phyloP scores from a whole-genome alignment of 2,797 vertebrate species.

The Rhadinocentrus ornatus region DNA sequence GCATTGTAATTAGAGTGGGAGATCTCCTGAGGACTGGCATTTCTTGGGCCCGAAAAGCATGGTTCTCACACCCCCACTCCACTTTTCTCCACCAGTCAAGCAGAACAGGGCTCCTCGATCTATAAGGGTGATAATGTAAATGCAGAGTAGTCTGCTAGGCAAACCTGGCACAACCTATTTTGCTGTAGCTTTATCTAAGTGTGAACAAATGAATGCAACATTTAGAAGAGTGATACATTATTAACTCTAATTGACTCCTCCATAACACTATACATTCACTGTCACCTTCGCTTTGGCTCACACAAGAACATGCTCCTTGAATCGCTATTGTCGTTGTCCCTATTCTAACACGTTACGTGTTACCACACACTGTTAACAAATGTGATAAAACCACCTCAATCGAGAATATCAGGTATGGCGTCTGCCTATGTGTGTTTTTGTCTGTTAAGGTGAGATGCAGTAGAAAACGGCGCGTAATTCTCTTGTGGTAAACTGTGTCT shows the following conservation, averaged over 20 bases:
- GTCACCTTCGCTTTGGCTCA: constrained; percentile 71
- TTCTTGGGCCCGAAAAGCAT: constrained; percentile 77
- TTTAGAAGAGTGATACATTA: constrained; percentile 81
- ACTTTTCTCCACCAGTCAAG: constrained; percentile 59
- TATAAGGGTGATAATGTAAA: constrained; percentile 80
- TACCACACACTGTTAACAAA: constrained; percentile 82
- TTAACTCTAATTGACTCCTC: constrained; percentile 82
- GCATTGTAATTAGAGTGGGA: constrained; percentile 84
- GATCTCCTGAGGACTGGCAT: constrained; percentile 80
- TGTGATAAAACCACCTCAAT: constrained; percentile 78
- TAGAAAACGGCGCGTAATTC: constrained; percentile 24
- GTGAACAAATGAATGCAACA: constrained; percentile 78
- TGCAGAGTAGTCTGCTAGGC: constrained; percentile 65
- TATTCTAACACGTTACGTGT: constrained; percentile 79
- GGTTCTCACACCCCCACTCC: constrained; percentile 49
- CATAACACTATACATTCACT: constrained; percentile 77
- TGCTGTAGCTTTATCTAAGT: constrained; percentile 75
- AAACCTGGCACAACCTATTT: constrained; percentile 60
- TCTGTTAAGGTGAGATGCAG: constrained; percentile 75
- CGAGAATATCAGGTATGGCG: constrained; percentile 73
- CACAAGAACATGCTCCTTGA: constrained; percentile 47
- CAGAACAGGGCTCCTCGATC: constrained; percentile 72
- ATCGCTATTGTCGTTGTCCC: constrained; percentile 68
- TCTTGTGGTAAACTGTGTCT: constrained; percentile 59
- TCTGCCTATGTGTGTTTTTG: constrained; percentile 73